Percentiles rank a stretch among this genome's conserved stretches.
These are phyloP conservation scores for Tetrapedia diversipes DNA, from an alignment of 2,888 invertebrate species.

Conservation along the genomic window DNA sequence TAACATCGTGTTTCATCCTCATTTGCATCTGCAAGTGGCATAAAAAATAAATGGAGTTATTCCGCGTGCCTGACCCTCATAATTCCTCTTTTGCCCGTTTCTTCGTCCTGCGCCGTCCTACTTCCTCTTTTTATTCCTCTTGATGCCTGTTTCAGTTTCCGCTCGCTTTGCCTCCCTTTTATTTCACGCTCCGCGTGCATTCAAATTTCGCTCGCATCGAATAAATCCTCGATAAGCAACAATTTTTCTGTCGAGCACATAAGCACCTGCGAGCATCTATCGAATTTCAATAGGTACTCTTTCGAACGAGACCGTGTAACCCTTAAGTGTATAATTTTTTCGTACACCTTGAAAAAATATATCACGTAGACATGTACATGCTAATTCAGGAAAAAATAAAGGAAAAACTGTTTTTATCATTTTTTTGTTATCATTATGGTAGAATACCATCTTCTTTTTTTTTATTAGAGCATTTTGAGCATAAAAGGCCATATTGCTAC, in stretches of 20 bases:
- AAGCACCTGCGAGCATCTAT: neutral
- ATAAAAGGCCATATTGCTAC: too few relatives aligned
- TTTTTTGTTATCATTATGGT: too few relatives aligned
- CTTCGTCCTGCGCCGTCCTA: neutral
- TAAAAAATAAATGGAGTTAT: constrained; percentile 37
- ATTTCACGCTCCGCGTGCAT: constrained; percentile 43
- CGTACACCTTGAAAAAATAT: too few relatives aligned
- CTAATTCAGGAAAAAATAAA: too few relatives aligned
- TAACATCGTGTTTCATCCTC: constrained; percentile 12
- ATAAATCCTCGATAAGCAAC: constrained; percentile 28
- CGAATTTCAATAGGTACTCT: too few relatives aligned
- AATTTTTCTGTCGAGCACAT: constrained; percentile 12
- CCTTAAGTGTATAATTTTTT: too few relatives aligned
- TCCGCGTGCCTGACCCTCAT: constrained; percentile 16
- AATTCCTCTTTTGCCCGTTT: constrained; percentile 8
- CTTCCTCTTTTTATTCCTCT: constrained; percentile 14
- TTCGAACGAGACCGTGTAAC: too few relatives aligned
- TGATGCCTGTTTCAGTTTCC: constrained; percentile 34
- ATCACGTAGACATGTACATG: too few relatives aligned
- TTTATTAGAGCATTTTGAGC: too few relatives aligned
- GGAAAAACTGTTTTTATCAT: too few relatives aligned
- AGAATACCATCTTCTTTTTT: too few relatives aligned
- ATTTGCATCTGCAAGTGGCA: constrained; percentile 31
- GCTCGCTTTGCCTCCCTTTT: constrained; percentile 24
- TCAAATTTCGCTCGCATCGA: constrained; percentile 28